Evolutionary conservation across 2,113 vertebrate genomes (phyloP), one percentile per base, ranked within the genome.

Genomic region (Oncorhynchus tshawytscha): DNA sequence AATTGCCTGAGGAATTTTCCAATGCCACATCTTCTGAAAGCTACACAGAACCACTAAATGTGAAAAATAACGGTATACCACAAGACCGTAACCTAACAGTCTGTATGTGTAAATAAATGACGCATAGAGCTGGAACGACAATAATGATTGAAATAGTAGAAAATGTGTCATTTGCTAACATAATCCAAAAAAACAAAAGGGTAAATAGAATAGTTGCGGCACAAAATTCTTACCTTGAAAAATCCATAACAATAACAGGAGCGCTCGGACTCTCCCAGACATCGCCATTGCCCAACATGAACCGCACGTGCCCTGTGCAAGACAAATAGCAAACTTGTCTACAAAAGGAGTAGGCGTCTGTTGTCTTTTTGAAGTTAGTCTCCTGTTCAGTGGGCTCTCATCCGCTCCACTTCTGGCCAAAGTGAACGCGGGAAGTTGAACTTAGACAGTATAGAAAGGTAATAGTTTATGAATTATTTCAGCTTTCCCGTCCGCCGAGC

Each of bases 251-350:
- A 90, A 73, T 80, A 86, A 69, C 75, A 93, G 71, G 39, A 90
- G 39, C 75, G 83, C 84, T 81, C 80, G 73, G 29, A 91, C 80
- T 86, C 82, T 86, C 18, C 72, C 78, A 57, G 76, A 78, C 15
- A 75, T 78, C 81, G 90, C 89, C 93, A 94, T 94, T 85, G 76
- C 84, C 76, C 83, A 83, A 80, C 91, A 91, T 90, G 79, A 89
- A 90, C 84, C 83, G 75, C 62, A 74, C 70, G 67, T 31, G 49
- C 49, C 72, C n/a, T 67, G 39, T 25, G 13, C 82, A 73, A 13
- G 20, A 67, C 16, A 1, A 49, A 4, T 78, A 84, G 86, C 74
- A 84, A 83, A 70, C 11, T 70, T 29, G 22, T n/a, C 9, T 15
- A 31, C 24, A 29, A 15, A n/a, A 0, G 16, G 12, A 5, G 4